Evolutionary conservation across 2,888 invertebrate species (phyloP), one percentile per base, ranked within the genome.

Genomic region (Aleiodes testaceus): DNA sequence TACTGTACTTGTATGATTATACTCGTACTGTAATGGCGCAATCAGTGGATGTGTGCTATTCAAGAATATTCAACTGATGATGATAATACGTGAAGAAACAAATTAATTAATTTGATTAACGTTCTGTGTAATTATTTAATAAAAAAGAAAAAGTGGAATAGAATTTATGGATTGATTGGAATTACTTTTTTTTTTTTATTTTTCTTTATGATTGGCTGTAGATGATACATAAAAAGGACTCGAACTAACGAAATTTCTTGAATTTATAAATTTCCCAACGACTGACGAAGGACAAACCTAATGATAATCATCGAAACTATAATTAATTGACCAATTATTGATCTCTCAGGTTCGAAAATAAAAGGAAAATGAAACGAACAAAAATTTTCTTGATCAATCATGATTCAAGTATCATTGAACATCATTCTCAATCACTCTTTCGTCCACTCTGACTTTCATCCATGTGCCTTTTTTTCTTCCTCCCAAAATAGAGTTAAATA

Each of bases 31-130:
- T 36, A 9, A 36, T 76, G 81, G 78, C 78, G 79, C 79, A 79
- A 77, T 76, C 79, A 79, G 75, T 85, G 80, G 80, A 83, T 85
- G 82, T 84, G 77, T 84, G 85, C 82, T 85, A 83, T 74, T 77
- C 7, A 36, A 36, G 36, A 36, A 9, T 36, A 5, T 36, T 7
- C 9, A 36, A 36, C 36, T 36, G 9, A 36, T 36, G 9, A 36
- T 36, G 5, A 20, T 11, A 12, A 52, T 2, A 20, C 26, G 26
- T 26, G 26, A 52, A 52, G 22, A 5, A n/a, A 53, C n/a, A 11
- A n/a, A n/a, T 53, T 53, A 14, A 53, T 53, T 4, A 53, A 1
- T 81, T 84, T 16, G 14, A 11, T 59, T 3, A n/a, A 16, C 66
- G n/a, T 20, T 52, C 20, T 79, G 81, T 85, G 84, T 85, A 83